These are phyloP conservation scores for Valencia hispanica DNA, from an alignment of 2,797 vertebrate species.

Conservation along the genomic window DNA sequence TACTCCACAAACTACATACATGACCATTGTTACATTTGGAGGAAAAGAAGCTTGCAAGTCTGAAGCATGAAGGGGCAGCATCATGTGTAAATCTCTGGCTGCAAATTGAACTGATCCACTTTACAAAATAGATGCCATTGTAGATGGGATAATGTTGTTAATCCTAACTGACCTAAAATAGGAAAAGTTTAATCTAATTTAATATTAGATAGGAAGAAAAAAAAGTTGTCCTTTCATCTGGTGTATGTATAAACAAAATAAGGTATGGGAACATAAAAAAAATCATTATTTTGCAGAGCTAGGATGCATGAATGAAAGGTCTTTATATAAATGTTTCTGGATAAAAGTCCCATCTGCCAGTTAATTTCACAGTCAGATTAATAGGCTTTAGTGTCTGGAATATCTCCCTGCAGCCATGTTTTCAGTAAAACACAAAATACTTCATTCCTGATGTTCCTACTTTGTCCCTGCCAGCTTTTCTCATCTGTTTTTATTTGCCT, in stretches of 20 bases:
- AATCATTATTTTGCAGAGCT: not conserved
- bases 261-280: not conserved
- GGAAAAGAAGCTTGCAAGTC: too few species aligned
- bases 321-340: not conserved
- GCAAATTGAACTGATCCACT: not conserved
- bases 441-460: not conserved
- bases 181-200: not conserved
- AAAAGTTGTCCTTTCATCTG: not conserved
- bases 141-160: not conserved
- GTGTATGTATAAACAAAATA: not conserved
- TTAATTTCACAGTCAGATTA: constrained; percentile 1
- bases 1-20: too few species aligned
- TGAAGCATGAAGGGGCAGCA: too few species aligned
- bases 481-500: not conserved
- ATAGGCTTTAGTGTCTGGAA: not conserved
- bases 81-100: too few species aligned
- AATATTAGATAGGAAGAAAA: not conserved
- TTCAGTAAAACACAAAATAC: constrained; percentile 1
- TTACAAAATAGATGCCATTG: not conserved
- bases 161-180: not conserved
- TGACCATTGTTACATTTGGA: too few species aligned
- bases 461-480: not conserved
- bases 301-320: not conserved
- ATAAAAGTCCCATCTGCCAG: not conserved
- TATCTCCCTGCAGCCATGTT: not conserved